These are phyloP conservation scores for Lepus europaeus DNA, from an alignment of 2,113 vertebrate species.

Conservation along the genomic window DNA sequence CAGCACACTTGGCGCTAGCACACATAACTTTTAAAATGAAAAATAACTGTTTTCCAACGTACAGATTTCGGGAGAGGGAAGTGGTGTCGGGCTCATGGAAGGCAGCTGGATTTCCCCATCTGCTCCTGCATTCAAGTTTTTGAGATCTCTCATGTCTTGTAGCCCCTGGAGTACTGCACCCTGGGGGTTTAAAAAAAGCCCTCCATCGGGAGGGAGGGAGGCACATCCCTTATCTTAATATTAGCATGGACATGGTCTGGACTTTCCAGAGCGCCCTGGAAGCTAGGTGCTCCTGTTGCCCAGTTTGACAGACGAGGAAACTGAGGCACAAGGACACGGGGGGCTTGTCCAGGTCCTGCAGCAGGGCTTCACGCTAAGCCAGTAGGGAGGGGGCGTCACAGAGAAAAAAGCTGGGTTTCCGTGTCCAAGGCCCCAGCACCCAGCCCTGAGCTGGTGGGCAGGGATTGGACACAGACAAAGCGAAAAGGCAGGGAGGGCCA, in stretches of 20 bases:
- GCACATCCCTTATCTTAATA: not conserved
- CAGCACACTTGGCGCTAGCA: not conserved
- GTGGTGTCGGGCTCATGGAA: not conserved
- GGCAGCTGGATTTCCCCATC: not conserved
- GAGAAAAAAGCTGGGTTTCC: not conserved
- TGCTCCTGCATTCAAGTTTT: not conserved
- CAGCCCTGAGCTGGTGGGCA: not conserved
- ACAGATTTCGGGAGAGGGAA: not conserved
- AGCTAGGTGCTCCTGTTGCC: not conserved
- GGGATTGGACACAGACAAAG: not conserved
- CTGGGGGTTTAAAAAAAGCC: not conserved
- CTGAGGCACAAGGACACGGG: not conserved
- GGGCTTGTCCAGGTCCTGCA: not conserved
- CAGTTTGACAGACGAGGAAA: constrained; percentile 20
- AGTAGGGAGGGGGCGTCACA: not conserved
- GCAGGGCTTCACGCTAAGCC: not conserved
- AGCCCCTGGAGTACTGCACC: not conserved
- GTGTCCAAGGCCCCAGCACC: not conserved
- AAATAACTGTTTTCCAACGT: not conserved
- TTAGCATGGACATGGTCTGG: not conserved
- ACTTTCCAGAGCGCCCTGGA: not conserved
- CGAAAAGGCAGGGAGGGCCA: not conserved
- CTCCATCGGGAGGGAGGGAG: not conserved
- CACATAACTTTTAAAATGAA: not conserved
- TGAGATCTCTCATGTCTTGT: not conserved